Percentiles rank a stretch among this genome's conserved stretches.
These are phyloP conservation scores for Octonoba sinensis DNA, from an alignment of 2,888 invertebrate genomes.

Conservation along the genomic window DNA sequence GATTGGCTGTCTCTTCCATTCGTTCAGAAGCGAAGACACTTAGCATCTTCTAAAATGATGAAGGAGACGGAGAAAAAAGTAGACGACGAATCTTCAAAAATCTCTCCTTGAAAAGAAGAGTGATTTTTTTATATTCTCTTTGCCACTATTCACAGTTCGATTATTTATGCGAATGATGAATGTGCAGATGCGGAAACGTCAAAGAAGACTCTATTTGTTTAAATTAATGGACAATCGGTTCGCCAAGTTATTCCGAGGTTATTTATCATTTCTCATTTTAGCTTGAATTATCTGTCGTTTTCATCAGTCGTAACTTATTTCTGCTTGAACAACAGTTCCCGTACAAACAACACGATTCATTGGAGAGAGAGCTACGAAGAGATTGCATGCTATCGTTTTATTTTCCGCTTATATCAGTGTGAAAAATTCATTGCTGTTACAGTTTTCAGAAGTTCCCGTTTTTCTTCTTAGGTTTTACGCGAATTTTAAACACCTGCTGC, in stretches of 20 bases:
- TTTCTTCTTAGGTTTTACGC: no score
- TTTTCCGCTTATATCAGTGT: no score
- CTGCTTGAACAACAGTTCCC: background rate
- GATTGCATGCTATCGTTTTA: no score
- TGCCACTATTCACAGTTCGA: constrained; percentile 38
- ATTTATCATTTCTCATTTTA: constrained; percentile 41
- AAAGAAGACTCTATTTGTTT: constrained; percentile 58
- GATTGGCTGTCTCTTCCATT: constrained; percentile 40
- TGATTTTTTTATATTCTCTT: constrained; percentile 36
- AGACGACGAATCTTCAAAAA: constrained; percentile 42
- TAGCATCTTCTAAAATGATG: constrained; percentile 52
- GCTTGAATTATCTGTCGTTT: constrained; percentile 23
- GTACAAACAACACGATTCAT: background rate
- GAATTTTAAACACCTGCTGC: no score
- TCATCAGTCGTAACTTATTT: constrained; percentile 21
- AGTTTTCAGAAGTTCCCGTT: no score
- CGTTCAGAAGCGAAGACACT: constrained; percentile 38
- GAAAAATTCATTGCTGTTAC: no score
- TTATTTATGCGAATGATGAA: constrained; percentile 52
- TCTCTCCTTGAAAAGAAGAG: constrained; percentile 19
- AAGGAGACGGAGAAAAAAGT: constrained; percentile 34
- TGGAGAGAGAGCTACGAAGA: no score
- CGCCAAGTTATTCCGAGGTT: constrained; percentile 37
- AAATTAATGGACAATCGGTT: constrained; percentile 51
- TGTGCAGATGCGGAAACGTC: constrained; percentile 44